Base-by-base conservation (phyloP, 2,888 invertebrate genomes). In the Drosophila histrio region DNA sequence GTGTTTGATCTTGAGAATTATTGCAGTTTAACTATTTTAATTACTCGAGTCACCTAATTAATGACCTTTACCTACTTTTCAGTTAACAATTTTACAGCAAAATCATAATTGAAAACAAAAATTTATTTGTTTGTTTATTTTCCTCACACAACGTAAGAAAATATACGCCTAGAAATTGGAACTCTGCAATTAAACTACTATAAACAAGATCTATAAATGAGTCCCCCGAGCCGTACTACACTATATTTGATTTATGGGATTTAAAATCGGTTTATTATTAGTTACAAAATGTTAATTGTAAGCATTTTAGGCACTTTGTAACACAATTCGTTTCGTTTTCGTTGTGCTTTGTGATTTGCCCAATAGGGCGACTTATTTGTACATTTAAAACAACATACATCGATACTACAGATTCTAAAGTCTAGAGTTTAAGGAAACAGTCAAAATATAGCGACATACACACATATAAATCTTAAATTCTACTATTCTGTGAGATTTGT, bases 211-310 rank as follows among this genome's bases (percentile, higher is more conserved):
- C 26, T 47, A 50, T 26, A 43, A 24, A 34, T 22, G 41, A 17
- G 2, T 28, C 19, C 4, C 17, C 4, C 17, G 6, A 34, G 5
- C 17, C 21, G 26, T 13, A 8, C 26, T 17, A 34, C 17, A 32
- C 19, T 22, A 4, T 1, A 17, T 22, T 8, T 19, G 9, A 39
- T 8, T 19, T 7, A 39, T n/a, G 49, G 61, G 77, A 74, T 77
- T 72, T 74, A 72, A 72, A 74, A 74, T 74, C 77, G 43, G 26
- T 87, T 82, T 87, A 82, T 82, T 87, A 82, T 79, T 87, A 67
- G 73, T 81, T 61, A 85, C 82, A 84, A 82, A 72, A 71, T 74
- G 52, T 78, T 70, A 78, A 75, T 78, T 69, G 34, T 72, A 81
- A 68, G 60, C 47, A 49, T 39, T 57, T 60, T 43, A 77, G 74